These are phyloP conservation scores for Podocnemis expansa DNA, from an alignment of 2,113 vertebrate genomes.

Conservation along the genomic window DNA sequence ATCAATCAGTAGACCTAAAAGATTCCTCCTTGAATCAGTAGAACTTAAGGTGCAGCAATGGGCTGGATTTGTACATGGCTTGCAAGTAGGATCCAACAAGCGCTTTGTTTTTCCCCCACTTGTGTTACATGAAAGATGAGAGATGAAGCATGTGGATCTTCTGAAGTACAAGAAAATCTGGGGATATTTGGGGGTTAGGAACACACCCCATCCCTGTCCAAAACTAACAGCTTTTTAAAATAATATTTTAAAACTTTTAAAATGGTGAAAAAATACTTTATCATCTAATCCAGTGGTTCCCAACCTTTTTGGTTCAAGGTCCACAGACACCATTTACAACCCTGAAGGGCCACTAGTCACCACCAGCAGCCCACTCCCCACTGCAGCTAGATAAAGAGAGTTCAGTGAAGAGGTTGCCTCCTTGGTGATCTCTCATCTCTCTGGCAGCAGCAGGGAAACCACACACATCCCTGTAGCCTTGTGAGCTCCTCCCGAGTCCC, in stretches of 20 bases:
- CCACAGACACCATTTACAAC: no score
- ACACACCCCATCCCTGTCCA: not conserved
- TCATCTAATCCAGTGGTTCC: not conserved
- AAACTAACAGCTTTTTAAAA: accelerated
- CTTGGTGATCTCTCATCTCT: no score
- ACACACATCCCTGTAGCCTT: no score
- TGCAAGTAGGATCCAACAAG: accelerated
- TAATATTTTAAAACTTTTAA: no score
- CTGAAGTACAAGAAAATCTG: not conserved
- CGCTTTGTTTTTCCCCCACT: accelerated
- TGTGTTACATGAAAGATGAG: not conserved
- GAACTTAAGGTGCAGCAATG: not conserved
- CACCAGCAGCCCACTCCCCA: no score
- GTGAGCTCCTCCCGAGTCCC: no score
- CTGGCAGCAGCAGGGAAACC: no score
- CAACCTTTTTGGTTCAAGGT: no score
- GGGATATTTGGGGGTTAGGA: not conserved
- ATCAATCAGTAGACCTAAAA: not conserved
- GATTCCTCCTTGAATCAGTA: not conserved
- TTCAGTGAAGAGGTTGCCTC: no score
- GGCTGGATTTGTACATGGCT: not conserved
- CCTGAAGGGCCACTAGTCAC: no score
- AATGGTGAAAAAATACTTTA: not conserved
- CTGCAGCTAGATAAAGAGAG: no score
- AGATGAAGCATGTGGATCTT: accelerated